A percentile compares a stretch with the other conserved stretches of the same genome.
phyloP scores from a whole-genome alignment of 1,140 invertebrate genomes.

The Camponotus pennsylvanicus region DNA sequence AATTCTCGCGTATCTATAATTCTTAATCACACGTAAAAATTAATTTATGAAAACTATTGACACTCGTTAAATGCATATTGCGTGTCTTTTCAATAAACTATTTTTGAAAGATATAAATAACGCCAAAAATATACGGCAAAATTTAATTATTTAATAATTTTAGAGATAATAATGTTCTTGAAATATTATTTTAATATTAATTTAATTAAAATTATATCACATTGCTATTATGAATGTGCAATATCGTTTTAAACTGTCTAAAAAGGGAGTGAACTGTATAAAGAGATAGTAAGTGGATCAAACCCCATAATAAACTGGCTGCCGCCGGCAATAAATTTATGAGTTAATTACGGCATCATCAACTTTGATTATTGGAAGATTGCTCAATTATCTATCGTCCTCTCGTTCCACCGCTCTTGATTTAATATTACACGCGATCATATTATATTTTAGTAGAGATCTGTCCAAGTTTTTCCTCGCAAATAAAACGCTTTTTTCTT shows the following conservation, averaged over 20 bases:
- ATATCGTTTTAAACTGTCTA: not conserved
- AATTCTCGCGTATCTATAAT: conserved; percentile 7
- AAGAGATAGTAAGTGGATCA: conserved; percentile 27
- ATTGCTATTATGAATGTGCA: not conserved
- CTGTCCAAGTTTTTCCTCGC: not conserved
- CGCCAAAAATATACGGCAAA: not conserved
- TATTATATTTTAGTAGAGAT: not conserved
- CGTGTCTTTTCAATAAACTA: not conserved
- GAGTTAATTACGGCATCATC: conserved; percentile 43
- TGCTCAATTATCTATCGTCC: conserved; percentile 21
- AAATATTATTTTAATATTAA: too few species aligned
- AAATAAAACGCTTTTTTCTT: not conserved
- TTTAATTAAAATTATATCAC: too few species aligned
- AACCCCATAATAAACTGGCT: conserved; percentile 34
- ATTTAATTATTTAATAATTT: not conserved
- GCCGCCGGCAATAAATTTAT: conserved; percentile 32
- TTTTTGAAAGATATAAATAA: not conserved
- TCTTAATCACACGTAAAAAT: not conserved
- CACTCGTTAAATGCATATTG: not conserved
- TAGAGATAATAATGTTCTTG: too few species aligned
- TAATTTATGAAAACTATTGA: not conserved
- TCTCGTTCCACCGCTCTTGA: not conserved
- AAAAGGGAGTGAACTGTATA: conserved; percentile 7
- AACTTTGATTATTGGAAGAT: conserved; percentile 36
- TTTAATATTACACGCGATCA: conserved; percentile 8